Conservation (phyloP, 2,797 vertebrate genomes). For the Syngnathus rostellatus region DNA sequence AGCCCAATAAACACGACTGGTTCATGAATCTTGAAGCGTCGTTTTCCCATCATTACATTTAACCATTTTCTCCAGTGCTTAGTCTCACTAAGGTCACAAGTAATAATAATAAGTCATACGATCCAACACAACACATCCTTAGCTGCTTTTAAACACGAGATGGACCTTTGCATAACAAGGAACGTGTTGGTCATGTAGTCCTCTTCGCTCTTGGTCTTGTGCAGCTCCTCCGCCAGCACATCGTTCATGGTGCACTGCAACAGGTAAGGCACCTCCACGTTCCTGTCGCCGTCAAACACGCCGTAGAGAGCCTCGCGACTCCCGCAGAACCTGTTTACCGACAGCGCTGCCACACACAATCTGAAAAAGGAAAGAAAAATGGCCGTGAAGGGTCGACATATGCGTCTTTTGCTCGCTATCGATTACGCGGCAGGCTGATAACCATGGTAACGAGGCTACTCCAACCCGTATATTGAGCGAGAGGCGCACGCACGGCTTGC, state of each 20-base stretch:
- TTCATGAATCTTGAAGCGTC: too few relatives aligned
- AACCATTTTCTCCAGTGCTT: neutral
- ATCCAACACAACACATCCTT: neutral
- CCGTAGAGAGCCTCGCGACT: constrained; percentile 92
- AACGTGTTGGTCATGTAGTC: constrained; percentile 98
- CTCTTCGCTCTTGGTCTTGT: constrained; percentile 87
- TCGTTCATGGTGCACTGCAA: constrained; percentile 97
- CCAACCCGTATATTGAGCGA: neutral
- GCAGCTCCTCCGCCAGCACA: constrained; percentile 88
- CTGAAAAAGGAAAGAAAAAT: constrained; percentile 51
- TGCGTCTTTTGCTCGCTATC: constrained; percentile 8
- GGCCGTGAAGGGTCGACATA: too few relatives aligned
- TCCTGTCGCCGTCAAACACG: constrained; percentile 94
- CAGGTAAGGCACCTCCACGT: constrained; percentile 91
- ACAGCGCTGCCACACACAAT: constrained; percentile 89
- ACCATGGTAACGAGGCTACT: constrained; percentile 12
- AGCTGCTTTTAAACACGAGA: neutral
- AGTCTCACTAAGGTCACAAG: neutral
- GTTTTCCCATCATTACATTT: too few relatives aligned
- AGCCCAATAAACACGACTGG: too few relatives aligned
- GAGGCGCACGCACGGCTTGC: too few relatives aligned
- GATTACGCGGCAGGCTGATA: constrained; percentile 7
- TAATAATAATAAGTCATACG: too few relatives aligned
- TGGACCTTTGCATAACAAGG: constrained; percentile 92
- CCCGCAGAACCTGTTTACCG: constrained; percentile 90